These are phyloP conservation scores for Pituophis catenifer DNA, from an alignment of 2,113 vertebrate species.

Conservation along the genomic window DNA sequence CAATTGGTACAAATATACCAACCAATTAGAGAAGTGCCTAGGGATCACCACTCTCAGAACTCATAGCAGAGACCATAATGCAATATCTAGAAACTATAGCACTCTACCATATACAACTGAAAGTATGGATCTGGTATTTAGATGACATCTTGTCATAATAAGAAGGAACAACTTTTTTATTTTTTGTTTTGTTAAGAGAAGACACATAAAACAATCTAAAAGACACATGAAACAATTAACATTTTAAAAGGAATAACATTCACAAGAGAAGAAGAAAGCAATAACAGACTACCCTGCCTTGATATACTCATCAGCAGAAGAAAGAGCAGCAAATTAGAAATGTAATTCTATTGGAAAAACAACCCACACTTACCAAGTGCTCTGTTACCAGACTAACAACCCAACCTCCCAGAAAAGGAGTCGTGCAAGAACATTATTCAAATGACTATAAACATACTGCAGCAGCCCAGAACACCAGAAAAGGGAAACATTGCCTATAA, in stretches of 20 bases:
- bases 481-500: background rate
- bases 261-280: background rate
- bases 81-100: background rate
- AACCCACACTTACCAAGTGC: background rate
- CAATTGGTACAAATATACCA: background rate
- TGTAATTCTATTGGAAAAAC: background rate
- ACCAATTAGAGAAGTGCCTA: background rate
- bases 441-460: background rate
- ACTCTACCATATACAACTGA: background rate
- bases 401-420: background rate
- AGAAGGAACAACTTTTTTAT: background rate
- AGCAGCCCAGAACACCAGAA: background rate
- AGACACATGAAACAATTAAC: background rate
- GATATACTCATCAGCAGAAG: background rate
- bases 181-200: background rate
- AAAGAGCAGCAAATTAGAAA: background rate
- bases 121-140: background rate
- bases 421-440: background rate
- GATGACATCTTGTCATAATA: background rate
- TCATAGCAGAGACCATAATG: background rate
- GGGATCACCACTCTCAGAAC: background rate
- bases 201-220: background rate
- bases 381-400: background rate
- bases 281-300: background rate
- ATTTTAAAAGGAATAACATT: background rate